These are phyloP conservation scores for Aethes cnicana DNA, from an alignment of 2,888 invertebrate species.

Conservation along the genomic window DNA sequence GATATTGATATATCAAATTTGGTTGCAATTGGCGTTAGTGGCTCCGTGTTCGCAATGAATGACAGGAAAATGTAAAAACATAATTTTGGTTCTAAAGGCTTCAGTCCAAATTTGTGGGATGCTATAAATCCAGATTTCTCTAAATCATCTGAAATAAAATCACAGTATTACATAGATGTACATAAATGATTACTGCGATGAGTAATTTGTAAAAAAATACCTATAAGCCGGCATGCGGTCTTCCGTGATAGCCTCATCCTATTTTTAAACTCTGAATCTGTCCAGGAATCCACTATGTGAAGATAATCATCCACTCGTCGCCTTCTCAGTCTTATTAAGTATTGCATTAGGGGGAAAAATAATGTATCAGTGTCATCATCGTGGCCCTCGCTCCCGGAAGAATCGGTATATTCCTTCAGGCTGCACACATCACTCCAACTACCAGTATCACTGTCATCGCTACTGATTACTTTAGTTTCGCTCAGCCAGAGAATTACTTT, in stretches of 20 bases:
- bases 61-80: slow-evolving; percentile 65
- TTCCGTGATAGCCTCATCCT: slow-evolving; percentile 55
- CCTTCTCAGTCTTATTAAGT: slow-evolving; percentile 51
- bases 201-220: slow-evolving; percentile 37
- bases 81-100: slow-evolving; percentile 60
- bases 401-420: slow-evolving; percentile 36
- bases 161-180: background rate
- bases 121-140: slow-evolving; percentile 62
- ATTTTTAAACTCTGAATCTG: slow-evolving; percentile 58
- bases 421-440: slow-evolving; percentile 55
- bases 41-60: slow-evolving; percentile 59
- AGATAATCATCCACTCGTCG: slow-evolving; percentile 61
- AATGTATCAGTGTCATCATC: slow-evolving; percentile 49
- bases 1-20: slow-evolving; percentile 65
- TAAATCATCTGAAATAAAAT: slow-evolving; percentile 57
- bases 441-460: slow-evolving; percentile 53
- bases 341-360: slow-evolving; percentile 62
- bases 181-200: background rate
- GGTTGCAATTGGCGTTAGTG: slow-evolving; percentile 60
- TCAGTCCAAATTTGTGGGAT: slow-evolving; percentile 59
- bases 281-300: slow-evolving; percentile 62
- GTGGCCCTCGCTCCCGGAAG: slow-evolving; percentile 47
- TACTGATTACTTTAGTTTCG: slow-evolving; percentile 40
- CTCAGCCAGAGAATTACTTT: slow-evolving; percentile 46
- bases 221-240: slow-evolving; percentile 53